Evolutionary conservation across 1,140 invertebrate genomes (phyloP).

Genomic region (Rhyacophila brunnea): DNA sequence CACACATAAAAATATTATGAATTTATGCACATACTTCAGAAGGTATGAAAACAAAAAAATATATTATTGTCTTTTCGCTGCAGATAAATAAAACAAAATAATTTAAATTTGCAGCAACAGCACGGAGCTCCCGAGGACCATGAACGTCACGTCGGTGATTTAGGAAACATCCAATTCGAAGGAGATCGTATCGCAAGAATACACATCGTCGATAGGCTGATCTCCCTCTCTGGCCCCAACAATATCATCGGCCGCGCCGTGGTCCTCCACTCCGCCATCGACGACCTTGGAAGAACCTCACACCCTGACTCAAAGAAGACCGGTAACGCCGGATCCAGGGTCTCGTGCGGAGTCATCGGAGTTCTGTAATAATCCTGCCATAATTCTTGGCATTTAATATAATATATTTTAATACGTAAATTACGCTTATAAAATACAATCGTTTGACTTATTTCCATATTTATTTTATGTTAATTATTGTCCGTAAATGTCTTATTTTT

Average conservation of each 20-base stretch:
- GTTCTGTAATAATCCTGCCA: conserved; percentile 57
- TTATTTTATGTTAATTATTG: too few relatives aligned
- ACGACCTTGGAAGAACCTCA: conserved; percentile 73
- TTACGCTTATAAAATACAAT: too few relatives aligned
- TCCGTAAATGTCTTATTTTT: too few relatives aligned
- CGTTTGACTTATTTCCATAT: too few relatives aligned
- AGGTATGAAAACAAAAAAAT: too few relatives aligned
- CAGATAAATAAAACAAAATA: too few relatives aligned
- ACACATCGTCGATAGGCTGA: conserved; percentile 63
- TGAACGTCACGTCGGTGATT: conserved; percentile 83
- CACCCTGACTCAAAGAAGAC: conserved; percentile 72
- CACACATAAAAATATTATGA: too few relatives aligned
- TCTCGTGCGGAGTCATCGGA: conserved; percentile 81
- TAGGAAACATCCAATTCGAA: conserved; percentile 79
- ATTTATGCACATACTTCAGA: too few relatives aligned
- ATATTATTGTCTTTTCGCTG: too few relatives aligned
- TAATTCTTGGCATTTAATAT: too few relatives aligned
- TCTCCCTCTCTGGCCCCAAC: conserved; percentile 61
- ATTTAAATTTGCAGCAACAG: conserved; percentile 52
- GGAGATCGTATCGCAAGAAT: conserved; percentile 59
- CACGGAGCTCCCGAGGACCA: conserved; percentile 72
- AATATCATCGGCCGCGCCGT: conserved; percentile 76
- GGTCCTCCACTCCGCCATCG: conserved; percentile 71
- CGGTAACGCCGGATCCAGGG: conserved; percentile 76
- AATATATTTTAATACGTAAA: too few relatives aligned